Evolutionary conservation across 2,888 invertebrate species (phyloP).

Genomic region (Xanthorhoe spadicearia): DNA sequence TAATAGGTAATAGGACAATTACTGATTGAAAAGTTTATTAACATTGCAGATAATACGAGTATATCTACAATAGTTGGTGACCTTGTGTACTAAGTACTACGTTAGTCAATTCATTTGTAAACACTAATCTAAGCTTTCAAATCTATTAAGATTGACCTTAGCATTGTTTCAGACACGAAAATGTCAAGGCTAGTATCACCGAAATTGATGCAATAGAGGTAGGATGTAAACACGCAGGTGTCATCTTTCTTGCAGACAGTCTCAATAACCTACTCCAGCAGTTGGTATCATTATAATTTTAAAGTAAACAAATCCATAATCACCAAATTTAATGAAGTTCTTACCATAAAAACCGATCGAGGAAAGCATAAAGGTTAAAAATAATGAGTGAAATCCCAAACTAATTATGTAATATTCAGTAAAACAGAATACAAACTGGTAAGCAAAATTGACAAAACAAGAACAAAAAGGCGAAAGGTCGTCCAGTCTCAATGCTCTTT

Average conservation of each 20-base stretch:
- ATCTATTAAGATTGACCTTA: neutral
- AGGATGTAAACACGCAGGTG: neutral
- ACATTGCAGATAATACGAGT: neutral
- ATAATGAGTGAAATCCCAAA: neutral
- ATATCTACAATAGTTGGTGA: neutral
- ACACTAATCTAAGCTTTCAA: neutral
- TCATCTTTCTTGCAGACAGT: neutral
- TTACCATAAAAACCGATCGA: neutral
- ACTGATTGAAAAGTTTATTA: no score
- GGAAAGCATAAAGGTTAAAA: neutral
- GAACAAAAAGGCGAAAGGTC: slow-evolving; percentile 31
- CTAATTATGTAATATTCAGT: slow-evolving; percentile 3
- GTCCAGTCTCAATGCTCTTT: slow-evolving; percentile 29
- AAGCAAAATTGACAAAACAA: slow-evolving; percentile 21
- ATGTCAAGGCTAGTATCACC: neutral
- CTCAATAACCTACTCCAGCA: no score
- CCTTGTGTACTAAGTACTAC: neutral
- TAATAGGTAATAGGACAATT: no score
- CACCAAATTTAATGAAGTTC: neutral
- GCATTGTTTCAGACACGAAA: neutral
- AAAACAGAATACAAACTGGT: slow-evolving; percentile 7
- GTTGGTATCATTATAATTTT: no score
- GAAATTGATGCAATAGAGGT: neutral
- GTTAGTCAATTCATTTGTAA: neutral
- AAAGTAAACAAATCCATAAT: neutral